phyloP scores from a whole-genome alignment of 2,888 invertebrate genomes.

The Pandemis cinnamomeana region DNA sequence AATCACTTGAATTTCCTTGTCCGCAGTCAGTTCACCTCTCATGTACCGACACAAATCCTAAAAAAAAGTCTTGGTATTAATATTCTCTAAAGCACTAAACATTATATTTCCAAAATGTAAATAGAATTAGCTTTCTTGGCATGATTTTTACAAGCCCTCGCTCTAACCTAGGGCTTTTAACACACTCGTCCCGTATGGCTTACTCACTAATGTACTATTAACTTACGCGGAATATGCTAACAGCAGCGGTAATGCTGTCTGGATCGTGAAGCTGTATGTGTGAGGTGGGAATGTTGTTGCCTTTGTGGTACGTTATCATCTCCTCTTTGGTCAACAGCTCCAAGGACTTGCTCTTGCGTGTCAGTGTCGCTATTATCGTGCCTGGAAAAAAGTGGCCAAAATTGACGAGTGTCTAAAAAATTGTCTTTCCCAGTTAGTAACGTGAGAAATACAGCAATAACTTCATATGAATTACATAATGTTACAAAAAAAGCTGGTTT shows the following conservation, averaged over 20 bases:
- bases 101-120: too few species aligned
- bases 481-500: too few species aligned
- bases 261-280: conserved; percentile 98
- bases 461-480: too few species aligned
- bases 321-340: conserved; percentile 95
- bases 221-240: conserved; percentile 94
- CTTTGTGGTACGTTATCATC: conserved; percentile 95
- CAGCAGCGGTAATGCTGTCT: conserved; percentile 95
- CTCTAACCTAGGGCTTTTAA: not conserved
- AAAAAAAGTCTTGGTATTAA: not conserved
- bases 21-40: conserved; percentile 93
- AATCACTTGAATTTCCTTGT: conserved; percentile 92
- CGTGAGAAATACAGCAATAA: too few species aligned
- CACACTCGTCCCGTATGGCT: not conserved
- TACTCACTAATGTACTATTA: not conserved
- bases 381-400: conserved; percentile 54
- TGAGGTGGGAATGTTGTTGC: conserved; percentile 94
- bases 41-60: conserved; percentile 96
- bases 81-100: too few species aligned
- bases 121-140: too few species aligned
- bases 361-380: conserved; percentile 93
- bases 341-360: conserved; percentile 90
- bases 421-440: too few species aligned
- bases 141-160: not conserved
- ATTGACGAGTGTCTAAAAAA: too few species aligned